Conservation (phyloP, 2,797 vertebrate genomes). For the Cyprinodon diabolis region DNA sequence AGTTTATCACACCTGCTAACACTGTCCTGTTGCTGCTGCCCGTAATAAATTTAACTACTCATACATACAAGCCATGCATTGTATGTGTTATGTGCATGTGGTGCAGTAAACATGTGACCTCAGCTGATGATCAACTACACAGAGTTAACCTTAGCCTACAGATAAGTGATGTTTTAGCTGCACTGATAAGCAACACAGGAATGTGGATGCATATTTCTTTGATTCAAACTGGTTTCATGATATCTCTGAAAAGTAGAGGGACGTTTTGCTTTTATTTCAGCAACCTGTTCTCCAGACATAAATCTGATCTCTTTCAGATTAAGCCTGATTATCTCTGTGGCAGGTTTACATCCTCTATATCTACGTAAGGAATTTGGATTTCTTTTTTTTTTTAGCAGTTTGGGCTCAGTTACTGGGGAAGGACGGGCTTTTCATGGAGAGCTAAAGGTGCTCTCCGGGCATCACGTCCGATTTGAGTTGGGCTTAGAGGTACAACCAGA, state of each 20-base stretch:
- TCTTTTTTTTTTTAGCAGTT: neutral
- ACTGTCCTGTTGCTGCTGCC: too few relatives aligned
- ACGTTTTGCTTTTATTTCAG: constrained; percentile 15
- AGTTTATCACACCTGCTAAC: too few relatives aligned
- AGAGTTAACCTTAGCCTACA: too few relatives aligned
- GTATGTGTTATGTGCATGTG: neutral
- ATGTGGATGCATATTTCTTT: neutral
- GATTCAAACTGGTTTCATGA: neutral
- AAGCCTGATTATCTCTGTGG: constrained; percentile 11
- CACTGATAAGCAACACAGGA: constrained; percentile 2
- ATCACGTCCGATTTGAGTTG: too few relatives aligned
- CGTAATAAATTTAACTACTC: too few relatives aligned
- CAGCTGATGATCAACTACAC: neutral
- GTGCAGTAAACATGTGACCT: neutral
- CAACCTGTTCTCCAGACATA: constrained; percentile 17
- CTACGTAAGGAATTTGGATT: constrained; percentile 9
- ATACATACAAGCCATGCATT: too few relatives aligned
- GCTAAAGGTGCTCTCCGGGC: too few relatives aligned
- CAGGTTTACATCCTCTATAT: constrained; percentile 22
- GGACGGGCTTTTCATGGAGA: too few relatives aligned
- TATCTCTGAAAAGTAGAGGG: neutral
- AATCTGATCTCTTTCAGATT: constrained; percentile 1
- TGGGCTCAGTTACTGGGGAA: neutral
- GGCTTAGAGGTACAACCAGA: neutral
- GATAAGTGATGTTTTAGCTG: constrained; percentile 16